Conservation (phyloP, 2,888 invertebrate species). For the Conus canariensis region DNA sequence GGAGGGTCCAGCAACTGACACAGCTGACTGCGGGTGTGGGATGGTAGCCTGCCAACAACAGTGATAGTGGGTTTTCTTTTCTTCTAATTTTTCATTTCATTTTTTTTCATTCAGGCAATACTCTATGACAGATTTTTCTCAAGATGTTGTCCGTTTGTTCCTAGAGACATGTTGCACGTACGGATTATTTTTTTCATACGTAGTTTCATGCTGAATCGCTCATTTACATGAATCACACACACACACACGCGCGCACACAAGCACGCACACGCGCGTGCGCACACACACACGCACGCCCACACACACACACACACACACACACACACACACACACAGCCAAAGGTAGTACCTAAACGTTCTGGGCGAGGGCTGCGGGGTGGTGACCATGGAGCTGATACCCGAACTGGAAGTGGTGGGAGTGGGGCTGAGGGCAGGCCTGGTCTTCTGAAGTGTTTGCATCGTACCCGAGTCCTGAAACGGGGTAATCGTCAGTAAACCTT, state of each 20-base stretch:
- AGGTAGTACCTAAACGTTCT: slow-evolving; percentile 69
- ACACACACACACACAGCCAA: background rate
- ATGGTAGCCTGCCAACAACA: background rate
- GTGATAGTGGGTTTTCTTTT: background rate
- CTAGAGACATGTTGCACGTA: too few species aligned
- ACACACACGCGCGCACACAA: background rate
- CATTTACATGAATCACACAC: too few species aligned
- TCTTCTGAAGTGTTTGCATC: background rate
- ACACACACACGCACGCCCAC: background rate
- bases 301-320: slow-evolving; percentile 19
- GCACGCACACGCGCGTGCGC: background rate
- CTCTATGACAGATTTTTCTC: too few species aligned
- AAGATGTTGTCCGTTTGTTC: too few species aligned
- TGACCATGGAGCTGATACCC: slow-evolving; percentile 15
- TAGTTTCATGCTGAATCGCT: too few species aligned
- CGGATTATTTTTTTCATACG: too few species aligned
- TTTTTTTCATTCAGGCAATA: background rate
- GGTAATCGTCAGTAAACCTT: background rate
- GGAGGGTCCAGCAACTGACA: slow-evolving; percentile 93
- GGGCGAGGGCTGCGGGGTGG: background rate
- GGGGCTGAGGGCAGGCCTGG: background rate
- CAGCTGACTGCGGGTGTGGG: slow-evolving; percentile 86
- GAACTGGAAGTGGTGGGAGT: slow-evolving; percentile 14
- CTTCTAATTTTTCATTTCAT: too few species aligned
- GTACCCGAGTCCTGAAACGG: background rate